Evolutionary conservation across 1,140 invertebrate genomes (phyloP), one percentile per base, ranked within the genome.

Genomic region (Nomia melanderi): DNA sequence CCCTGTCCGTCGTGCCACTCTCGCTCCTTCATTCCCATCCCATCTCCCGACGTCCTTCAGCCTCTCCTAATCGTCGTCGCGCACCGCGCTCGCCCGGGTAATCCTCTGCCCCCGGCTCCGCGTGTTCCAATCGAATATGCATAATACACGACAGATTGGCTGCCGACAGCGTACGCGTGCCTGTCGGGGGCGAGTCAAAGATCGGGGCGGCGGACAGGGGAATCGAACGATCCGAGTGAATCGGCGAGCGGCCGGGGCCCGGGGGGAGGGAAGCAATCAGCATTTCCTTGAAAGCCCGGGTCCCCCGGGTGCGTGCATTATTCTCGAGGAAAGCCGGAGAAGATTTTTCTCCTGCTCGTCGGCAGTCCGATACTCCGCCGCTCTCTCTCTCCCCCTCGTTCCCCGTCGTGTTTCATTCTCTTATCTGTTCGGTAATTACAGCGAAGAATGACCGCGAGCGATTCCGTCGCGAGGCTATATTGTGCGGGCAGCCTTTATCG

Each of bases 231-330:
- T 44, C 12, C 63, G 56, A 57, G 67, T 67, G 64, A 66, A 64
- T 36, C 39, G 47, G 44, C 36, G 20, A 20, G 2, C 47, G 20
- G 14, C 14, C n/a, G 5, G 0, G 2, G 6, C 33, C 11, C 7
- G 25, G 2, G 3, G 25, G 62, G 39, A 20, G 74, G 77, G 84
- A 88, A 86, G 89, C 89, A 91, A 90, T 91, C 90, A 90, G 89
- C 86, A 90, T 91, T 90, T 89, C 84, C 81, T 81, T 87, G 81
- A 85, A 88, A 82, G 88, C 84, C n/a, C 83, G 75, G 54, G 77
- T 82, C 86, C 86, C 87, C 82, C 66, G 69, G 77, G 83, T 85
- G 73, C 60, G 72, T 77, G 88, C 86, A 89, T 90, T 90, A 89
- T 90, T 90, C 87, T 87, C 81, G 62, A 64, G 64, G 70, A 85